Evolutionary conservation across 2,113 vertebrate genomes (phyloP), one percentile per base, ranked within the genome.

Genomic region (Crotalus tigris): DNA sequence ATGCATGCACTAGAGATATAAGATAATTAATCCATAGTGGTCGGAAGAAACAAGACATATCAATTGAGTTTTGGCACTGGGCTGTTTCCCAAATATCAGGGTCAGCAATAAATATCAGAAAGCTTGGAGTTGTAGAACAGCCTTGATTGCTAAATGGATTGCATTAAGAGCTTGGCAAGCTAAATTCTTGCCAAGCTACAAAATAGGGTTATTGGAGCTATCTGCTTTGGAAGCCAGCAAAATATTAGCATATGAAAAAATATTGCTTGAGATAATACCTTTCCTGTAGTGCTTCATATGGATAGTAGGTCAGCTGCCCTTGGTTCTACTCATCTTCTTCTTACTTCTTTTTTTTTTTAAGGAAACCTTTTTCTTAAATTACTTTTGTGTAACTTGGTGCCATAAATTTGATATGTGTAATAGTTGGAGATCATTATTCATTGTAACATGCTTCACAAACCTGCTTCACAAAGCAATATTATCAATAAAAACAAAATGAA

Each of bases 141-240:
- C 9, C n/a, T 89, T 57, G 53, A 92, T 89, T 89, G 61, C 87
- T 92, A 92, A 89, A 64, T 57, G 64, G 92, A 89, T 92, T 81
- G 87, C 87, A 89, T 92, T 92, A 89, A 89, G 61, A 64, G 53
- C 51, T 92, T 92, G 92, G 87, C 92, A 92, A 89, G 53, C 87
- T 75, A 89, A 39, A 57, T 89, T 88, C 51, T n/a, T 75, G 53
- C 53, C 46, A 64, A 81, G 87, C 87, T 39, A 92, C 87, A 92
- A 88, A 89, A 55, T 75, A 24, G 87, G 6, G 87, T 88, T 89
- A 92, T 57, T 55, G 61, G 53, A 92, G 33, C 53, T 89, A 91
- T 91, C 55, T 87, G 91, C 75, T 86, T 91, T 86, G 57, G 54
- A 8, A 91, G 4, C 23, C 55, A 89, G n/a, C 89, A 88, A 92